Evolutionary conservation across 2,113 vertebrate genomes (phyloP).

Genomic region (Stercorarius parasiticus): DNA sequence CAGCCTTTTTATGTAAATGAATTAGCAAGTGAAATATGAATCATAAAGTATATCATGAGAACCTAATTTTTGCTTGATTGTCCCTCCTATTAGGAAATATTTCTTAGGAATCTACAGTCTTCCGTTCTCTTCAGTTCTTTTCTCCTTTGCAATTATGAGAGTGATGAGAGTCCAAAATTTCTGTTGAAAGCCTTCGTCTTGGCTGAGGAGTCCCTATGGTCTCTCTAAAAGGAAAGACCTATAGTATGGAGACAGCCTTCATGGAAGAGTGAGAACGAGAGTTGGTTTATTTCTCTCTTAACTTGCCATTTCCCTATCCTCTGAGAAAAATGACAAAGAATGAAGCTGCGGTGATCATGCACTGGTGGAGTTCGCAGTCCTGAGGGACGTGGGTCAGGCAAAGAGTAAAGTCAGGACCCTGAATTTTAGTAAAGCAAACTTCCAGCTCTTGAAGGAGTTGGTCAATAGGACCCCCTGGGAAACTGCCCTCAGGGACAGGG

Average conservation of each 20-base stretch:
- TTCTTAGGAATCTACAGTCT: not conserved
- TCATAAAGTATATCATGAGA: not conserved
- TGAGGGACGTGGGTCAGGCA: not conserved
- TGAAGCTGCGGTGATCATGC: not conserved
- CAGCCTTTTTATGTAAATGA: not conserved
- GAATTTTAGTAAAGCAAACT: not conserved
- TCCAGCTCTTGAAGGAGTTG: not conserved
- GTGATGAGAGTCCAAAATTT: not conserved
- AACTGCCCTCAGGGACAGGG: not conserved
- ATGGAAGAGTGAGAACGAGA: not conserved
- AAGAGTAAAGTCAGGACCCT: not conserved
- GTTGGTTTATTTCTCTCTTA: not conserved
- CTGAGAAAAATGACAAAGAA: not conserved
- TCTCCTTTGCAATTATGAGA: not conserved
- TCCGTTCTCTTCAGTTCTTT: not conserved
- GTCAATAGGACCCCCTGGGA: not conserved
- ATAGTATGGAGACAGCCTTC: not conserved
- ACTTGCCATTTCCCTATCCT: not conserved
- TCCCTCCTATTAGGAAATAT: not conserved
- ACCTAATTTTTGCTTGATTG: not conserved
- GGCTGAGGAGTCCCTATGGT: rapidly evolving
- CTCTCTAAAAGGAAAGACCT: not conserved
- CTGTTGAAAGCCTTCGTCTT: not conserved
- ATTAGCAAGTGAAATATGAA: not conserved
- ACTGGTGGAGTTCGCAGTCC: not conserved